These are phyloP conservation scores for Montifringilla adamsi DNA, from an alignment of 2,113 vertebrate species.

Conservation along the genomic window DNA sequence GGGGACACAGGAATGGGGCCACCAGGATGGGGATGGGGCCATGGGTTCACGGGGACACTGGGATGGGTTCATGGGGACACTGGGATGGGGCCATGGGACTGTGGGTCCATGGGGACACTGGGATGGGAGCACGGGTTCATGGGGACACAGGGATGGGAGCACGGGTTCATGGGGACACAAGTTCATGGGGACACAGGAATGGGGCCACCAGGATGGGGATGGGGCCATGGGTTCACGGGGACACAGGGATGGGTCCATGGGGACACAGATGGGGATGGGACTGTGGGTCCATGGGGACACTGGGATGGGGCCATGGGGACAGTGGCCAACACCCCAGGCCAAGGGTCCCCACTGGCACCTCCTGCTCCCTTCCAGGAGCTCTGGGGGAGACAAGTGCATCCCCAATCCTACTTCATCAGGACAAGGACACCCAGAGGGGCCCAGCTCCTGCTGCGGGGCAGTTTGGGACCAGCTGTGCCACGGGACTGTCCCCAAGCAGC, in stretches of 20 bases:
- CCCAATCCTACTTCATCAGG: accelerated
- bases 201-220: too few relatives aligned
- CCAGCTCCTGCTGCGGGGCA: accelerated
- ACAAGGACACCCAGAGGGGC: accelerated
- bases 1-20: background rate
- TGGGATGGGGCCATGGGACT: too few relatives aligned
- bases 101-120: background rate
- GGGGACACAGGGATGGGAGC: background rate
- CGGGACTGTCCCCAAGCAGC: background rate
- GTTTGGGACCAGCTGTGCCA: accelerated
- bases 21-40: too few relatives aligned
- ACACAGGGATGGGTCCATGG: background rate
- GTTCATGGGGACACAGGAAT: background rate
- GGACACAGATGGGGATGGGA: too few relatives aligned
- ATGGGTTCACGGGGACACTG: background rate
- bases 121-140: accelerated
- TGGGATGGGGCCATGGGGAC: background rate
- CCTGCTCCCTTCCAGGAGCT: background rate
- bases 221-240: accelerated
- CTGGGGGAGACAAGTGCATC: accelerated
- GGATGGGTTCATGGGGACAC: background rate
- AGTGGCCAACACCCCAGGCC: too few relatives aligned
- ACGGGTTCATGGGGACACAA: background rate
- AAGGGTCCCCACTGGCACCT: background rate
- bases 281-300: background rate